phyloP scores from a whole-genome alignment of 64 coral and sea anemone genomes.

The Hydrozoanthus tunicans region DNA sequence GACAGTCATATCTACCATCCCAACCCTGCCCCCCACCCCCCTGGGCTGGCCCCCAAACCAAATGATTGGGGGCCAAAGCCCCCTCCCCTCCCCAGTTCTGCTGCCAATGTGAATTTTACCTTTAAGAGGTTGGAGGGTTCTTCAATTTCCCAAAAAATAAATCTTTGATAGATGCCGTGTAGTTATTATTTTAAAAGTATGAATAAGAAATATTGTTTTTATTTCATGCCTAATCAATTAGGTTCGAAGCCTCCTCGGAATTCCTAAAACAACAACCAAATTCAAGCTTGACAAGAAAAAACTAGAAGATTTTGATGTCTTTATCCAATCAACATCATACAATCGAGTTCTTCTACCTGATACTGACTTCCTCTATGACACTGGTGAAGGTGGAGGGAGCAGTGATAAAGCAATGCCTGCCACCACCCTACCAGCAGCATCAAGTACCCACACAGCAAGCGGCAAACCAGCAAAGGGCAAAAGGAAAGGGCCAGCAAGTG shows the following conservation, averaged over 20 bases:
- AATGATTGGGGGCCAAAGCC: no score
- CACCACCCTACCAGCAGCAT: background rate
- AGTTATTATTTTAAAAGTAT: no score
- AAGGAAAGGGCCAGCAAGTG: conserved; percentile 8
- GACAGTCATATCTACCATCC: no score
- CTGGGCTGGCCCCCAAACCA: no score
- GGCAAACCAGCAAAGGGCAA: conserved; percentile 43
- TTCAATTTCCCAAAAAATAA: no score
- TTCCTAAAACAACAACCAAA: conserved; percentile 86
- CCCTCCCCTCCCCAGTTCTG: no score
- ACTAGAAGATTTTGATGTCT: conserved; percentile 97
- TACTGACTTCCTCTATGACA: conserved; percentile 96
- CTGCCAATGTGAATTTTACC: no score
- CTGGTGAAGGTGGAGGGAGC: conserved; percentile 36
- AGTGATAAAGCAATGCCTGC: background rate
- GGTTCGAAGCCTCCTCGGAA: conserved; percentile 80
- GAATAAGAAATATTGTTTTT: no score
- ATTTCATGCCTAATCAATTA: background rate
- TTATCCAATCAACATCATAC: conserved; percentile 97
- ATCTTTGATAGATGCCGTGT: no score
- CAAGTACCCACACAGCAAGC: background rate
- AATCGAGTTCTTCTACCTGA: conserved; percentile 86
- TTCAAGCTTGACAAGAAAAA: conserved; percentile 87
- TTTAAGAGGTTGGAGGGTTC: no score
- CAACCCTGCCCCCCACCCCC: no score